phyloP scores from a whole-genome alignment of 2,888 invertebrate genomes.

The Drosophila colorata region DNA sequence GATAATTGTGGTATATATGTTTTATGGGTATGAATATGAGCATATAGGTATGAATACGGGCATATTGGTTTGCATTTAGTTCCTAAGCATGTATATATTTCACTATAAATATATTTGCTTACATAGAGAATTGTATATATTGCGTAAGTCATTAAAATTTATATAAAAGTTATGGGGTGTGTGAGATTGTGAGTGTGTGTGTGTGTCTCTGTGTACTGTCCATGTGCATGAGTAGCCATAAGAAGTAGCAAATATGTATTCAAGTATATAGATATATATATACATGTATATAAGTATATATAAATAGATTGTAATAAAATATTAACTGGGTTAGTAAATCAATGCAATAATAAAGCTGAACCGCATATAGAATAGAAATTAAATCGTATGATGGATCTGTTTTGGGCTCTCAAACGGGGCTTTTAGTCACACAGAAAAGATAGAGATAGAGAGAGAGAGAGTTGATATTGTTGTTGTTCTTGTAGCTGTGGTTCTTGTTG shows the following conservation, averaged over 20 bases:
- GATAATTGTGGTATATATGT: background rate
- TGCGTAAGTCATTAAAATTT: constrained; percentile 4
- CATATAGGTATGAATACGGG: constrained; percentile 5
- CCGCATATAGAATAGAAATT: constrained; percentile 86
- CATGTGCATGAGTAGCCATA: constrained; percentile 52
- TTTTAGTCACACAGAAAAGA: constrained; percentile 49
- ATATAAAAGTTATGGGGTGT: background rate
- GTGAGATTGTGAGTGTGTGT: background rate
- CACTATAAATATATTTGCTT: constrained; percentile 18
- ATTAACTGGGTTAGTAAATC: constrained; percentile 74
- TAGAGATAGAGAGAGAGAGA: constrained; percentile 20
- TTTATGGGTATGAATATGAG: constrained; percentile 1
- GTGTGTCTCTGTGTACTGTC: constrained; percentile 18
- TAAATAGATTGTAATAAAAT: constrained; percentile 69
- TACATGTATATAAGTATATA: constrained; percentile 27
- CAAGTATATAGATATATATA: constrained; percentile 27
- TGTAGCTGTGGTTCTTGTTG: constrained; percentile 31
- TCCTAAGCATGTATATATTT: constrained; percentile 30
- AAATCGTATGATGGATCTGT: constrained; percentile 81
- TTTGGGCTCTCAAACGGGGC: constrained; percentile 47
- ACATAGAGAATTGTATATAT: constrained; percentile 11
- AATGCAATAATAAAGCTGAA: constrained; percentile 85
- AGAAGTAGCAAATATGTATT: constrained; percentile 55
- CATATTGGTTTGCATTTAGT: constrained; percentile 7
- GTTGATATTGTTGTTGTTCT: constrained; percentile 35